Conservation (phyloP, 2,113 vertebrate species). For the Chaetorhynchus papuensis region DNA sequence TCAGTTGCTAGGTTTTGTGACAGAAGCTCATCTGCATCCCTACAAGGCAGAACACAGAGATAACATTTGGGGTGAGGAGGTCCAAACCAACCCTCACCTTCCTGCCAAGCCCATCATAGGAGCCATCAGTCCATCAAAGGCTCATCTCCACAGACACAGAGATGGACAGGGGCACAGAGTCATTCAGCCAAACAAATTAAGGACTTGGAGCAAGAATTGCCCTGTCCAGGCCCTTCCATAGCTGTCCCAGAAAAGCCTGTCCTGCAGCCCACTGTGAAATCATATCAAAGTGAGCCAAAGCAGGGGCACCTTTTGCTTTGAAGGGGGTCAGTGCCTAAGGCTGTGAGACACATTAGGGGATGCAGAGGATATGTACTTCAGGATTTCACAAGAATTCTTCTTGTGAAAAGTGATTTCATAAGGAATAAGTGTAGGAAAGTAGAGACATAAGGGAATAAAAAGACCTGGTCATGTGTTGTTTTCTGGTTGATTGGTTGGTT, state of each 20-base stretch:
- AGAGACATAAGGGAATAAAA: not conserved
- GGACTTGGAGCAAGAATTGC: not conserved
- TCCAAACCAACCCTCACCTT: not conserved
- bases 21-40: not conserved
- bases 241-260: not conserved
- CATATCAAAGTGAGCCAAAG: not conserved
- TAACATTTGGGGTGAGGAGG: not conserved
- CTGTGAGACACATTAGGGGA: not conserved
- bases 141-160: not conserved
- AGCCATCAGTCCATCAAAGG: not conserved
- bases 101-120: not conserved
- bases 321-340: rapidly evolving
- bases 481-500: not conserved
- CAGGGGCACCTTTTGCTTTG: not conserved
- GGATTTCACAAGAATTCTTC: not conserved
- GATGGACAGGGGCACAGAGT: not conserved
- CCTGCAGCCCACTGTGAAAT: not conserved
- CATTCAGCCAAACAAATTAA: not conserved
- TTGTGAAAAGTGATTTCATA: not conserved
- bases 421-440: not conserved
- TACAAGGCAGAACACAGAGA: not conserved
- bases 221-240: rapidly evolving
- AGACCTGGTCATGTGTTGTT: not conserved
- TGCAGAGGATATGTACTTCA: not conserved
- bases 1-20: not conserved